Base-by-base conservation (phyloP, 2,797 vertebrate genomes). In the Chelidonichthys spinosus region DNA sequence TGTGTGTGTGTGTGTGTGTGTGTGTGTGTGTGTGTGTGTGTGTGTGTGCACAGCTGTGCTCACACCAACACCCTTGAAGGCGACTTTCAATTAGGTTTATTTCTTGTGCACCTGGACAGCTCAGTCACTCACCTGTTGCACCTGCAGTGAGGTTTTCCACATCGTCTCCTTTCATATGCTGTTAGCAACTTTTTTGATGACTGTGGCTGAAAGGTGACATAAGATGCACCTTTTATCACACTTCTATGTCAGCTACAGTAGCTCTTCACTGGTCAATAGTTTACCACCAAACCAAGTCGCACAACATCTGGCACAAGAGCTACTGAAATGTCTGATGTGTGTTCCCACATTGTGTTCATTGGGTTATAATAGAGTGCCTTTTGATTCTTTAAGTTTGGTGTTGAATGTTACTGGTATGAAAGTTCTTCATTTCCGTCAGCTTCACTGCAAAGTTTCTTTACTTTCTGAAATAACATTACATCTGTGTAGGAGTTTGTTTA, bases 251-350 rank as follows among this genome's bases (percentile, higher is more conserved):
- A 52, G 18, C 49, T 32, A 13, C 18, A 52, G 18, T 11, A 52
- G 4, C 32, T 52, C 49, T 32, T 52, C 49, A 52, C 25, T 25
- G 25, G 25, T 25, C 1, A 25, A 25, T 25, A 25, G 25, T 25
- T 25, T 25, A 25, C 25, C 25, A 25, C 2, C 25, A 25, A 25
- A 25, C 2, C 9, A 50, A 50, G 0, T 50, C 47, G 0, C 18
- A 5, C n/a, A 50, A 50, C 47, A 50, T 25, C 47, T 50, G 17
- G 47, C n/a, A 50, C 25, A 25, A 25, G 25, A 25, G 25, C 25
- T 25, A 25, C 25, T 25, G 4, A 50, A 50, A n/a, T 18, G 47
- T 11, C 1, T 25, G 25, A 18, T 1, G 4, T 25, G n/a, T 50
- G 9, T n/a, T 50, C 47, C 47, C n/a, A 25, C 9, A n/a, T 50